A percentile compares a stretch with the other conserved stretches of the same genome.
These are phyloP conservation scores for Porites lobata DNA, from an alignment of 92 coral and sea anemone species.

Conservation along the genomic window DNA sequence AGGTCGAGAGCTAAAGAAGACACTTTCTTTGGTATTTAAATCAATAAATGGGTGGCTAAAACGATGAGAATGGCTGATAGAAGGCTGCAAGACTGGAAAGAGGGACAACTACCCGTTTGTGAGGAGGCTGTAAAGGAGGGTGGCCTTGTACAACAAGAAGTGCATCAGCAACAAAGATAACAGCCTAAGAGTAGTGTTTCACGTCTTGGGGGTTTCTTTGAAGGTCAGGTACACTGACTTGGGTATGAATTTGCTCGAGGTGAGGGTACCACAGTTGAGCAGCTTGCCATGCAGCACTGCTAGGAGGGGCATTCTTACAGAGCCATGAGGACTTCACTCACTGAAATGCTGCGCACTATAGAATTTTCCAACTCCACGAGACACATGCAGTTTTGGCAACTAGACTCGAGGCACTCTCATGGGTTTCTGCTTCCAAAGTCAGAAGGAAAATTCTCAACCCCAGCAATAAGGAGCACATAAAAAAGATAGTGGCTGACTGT, in stretches of 20 bases:
- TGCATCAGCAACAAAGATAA: not conserved
- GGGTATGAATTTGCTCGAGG: not conserved
- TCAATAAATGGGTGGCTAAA: slow-evolving; percentile 26
- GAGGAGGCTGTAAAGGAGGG: slow-evolving; percentile 17
- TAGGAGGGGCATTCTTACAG: too few species aligned
- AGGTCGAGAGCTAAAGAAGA: slow-evolving; percentile 42
- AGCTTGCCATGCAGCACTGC: too few species aligned
- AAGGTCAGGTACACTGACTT: not conserved
- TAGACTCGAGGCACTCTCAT: slow-evolving; percentile 6
- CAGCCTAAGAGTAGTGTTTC: not conserved
- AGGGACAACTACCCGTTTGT: slow-evolving; percentile 26
- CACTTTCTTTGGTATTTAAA: slow-evolving; percentile 46
- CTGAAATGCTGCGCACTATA: not conserved
- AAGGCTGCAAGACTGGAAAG: slow-evolving; percentile 25
- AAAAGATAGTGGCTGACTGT: slow-evolving; percentile 30
- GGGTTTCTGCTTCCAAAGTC: slow-evolving; percentile 23
- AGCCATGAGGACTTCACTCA: slow-evolving; percentile 1
- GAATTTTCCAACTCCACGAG: too few species aligned
- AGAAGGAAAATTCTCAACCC: slow-evolving; percentile 13
- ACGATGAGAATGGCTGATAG: slow-evolving; percentile 37
- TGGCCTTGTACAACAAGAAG: slow-evolving; percentile 42
- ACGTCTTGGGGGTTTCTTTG: too few species aligned
- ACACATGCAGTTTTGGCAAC: not conserved
- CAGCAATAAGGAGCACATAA: not conserved
- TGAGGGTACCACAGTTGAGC: too few species aligned